Conservation (phyloP, 2,797 vertebrate genomes). For the Calcarius lapponicus region DNA sequence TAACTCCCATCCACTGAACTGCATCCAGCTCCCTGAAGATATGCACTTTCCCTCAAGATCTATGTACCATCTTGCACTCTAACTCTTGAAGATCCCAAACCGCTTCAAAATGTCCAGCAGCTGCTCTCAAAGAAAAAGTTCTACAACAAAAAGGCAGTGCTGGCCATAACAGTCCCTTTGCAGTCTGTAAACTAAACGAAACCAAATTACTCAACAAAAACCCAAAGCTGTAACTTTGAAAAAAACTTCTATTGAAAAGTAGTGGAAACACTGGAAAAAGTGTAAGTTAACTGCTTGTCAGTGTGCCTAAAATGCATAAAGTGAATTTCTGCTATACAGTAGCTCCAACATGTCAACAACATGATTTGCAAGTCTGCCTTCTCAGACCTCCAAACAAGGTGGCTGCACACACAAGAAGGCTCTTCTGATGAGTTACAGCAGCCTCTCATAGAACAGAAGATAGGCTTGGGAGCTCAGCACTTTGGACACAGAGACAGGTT, state of each 20-base stretch:
- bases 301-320: slow-evolving; percentile 38
- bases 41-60: background rate
- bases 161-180: background rate
- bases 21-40: background rate
- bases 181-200: background rate
- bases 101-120: background rate
- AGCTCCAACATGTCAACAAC: background rate
- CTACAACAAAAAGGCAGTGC: background rate
- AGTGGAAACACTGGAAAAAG: slow-evolving; percentile 45
- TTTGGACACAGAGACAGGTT: slow-evolving; percentile 84
- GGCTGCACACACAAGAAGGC: background rate
- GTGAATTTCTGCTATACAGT: background rate
- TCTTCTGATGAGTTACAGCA: slow-evolving; percentile 64
- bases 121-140: background rate
- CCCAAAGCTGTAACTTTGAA: background rate
- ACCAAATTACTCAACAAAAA: background rate
- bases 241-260: slow-evolving; percentile 41
- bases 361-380: slow-evolving; percentile 30
- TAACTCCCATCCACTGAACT: background rate
- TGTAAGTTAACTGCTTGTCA: slow-evolving; percentile 22
- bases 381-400: background rate
- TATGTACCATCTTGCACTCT: background rate
- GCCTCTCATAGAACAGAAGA: slow-evolving; percentile 96
- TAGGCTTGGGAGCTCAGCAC: slow-evolving; percentile 94
- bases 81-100: background rate